These are phyloP conservation scores for Ptychochromis oligacanthus DNA, from an alignment of 2,113 vertebrate species.

Conservation along the genomic window DNA sequence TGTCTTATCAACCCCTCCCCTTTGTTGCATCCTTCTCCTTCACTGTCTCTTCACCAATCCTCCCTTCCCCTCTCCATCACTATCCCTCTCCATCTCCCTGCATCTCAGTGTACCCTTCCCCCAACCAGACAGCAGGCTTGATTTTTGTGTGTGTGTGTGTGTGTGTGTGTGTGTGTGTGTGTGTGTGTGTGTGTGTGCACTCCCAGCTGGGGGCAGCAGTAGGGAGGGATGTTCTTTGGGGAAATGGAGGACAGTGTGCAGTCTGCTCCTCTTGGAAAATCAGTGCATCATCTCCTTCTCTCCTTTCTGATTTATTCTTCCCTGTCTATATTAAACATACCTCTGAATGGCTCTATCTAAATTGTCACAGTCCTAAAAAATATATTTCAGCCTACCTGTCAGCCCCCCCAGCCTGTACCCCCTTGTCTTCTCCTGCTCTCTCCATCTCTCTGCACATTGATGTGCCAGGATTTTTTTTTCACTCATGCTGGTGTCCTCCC, in stretches of 20 bases:
- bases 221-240: conserved; percentile 76
- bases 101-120: conserved; percentile 66
- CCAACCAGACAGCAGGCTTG: conserved; percentile 61
- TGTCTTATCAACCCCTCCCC: background rate
- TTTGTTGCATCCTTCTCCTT: conserved; percentile 30
- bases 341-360: conserved; percentile 7
- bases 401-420: background rate
- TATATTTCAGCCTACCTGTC: conserved; percentile 32
- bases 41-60: conserved; percentile 21
- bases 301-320: conserved; percentile 14
- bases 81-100: conserved; percentile 66
- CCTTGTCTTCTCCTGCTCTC: background rate
- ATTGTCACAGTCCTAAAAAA: background rate
- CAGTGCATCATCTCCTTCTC: conserved; percentile 46
- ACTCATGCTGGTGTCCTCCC: conserved; percentile 56
- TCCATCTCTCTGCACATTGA: conserved; percentile 1
- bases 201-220: conserved; percentile 73
- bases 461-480: conserved; percentile 24
- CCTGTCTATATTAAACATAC: background rate
- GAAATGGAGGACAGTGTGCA: conserved; percentile 75
- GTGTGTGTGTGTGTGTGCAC: conserved; percentile 35
- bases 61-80: conserved; percentile 61
- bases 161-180: conserved; percentile 24
- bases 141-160: background rate
- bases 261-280: conserved; percentile 74